Conservation (phyloP, 1,140 invertebrate species). For the Parasteatoda tepidariorum region DNA sequence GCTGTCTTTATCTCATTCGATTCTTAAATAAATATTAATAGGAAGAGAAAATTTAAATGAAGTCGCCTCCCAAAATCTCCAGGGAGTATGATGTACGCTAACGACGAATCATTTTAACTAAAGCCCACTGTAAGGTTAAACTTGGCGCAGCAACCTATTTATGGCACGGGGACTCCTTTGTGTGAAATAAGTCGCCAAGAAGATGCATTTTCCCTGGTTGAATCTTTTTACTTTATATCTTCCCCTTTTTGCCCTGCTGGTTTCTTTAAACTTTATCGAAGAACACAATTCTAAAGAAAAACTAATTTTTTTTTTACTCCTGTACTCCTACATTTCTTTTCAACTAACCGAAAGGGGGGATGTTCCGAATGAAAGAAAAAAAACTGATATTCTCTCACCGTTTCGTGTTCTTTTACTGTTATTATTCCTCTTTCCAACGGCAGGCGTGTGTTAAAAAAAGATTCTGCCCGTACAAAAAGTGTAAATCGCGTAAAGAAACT, state of each 20-base stretch:
- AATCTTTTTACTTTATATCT: neutral
- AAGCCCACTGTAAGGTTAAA: slow-evolving; percentile 59
- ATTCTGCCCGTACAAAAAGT: slow-evolving; percentile 32
- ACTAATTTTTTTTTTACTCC: neutral
- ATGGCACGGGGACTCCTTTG: slow-evolving; percentile 33
- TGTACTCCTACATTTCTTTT: neutral
- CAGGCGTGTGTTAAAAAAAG: neutral
- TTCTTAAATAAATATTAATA: slow-evolving; percentile 62
- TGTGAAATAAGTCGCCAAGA: slow-evolving; percentile 4
- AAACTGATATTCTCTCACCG: slow-evolving; percentile 26
- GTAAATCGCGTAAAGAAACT: slow-evolving; percentile 35
- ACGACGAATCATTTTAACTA: slow-evolving; percentile 41
- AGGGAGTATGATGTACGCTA: neutral
- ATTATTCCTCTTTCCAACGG: neutral
- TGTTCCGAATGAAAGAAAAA: neutral
- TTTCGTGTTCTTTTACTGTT: slow-evolving; percentile 22
- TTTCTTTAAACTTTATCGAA: slow-evolving; percentile 3
- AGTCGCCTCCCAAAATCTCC: slow-evolving; percentile 2
- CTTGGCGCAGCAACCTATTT: slow-evolving; percentile 45
- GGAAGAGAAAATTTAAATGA: slow-evolving; percentile 58
- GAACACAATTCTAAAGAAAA: neutral
- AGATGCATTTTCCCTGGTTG: neutral
- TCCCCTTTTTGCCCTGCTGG: neutral
- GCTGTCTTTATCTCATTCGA: slow-evolving; percentile 59
- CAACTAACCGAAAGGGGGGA: neutral